Percentiles rank a stretch among this genome's conserved stretches.
These are phyloP conservation scores for Dermochelys coriacea DNA, from an alignment of 2,797 vertebrate species.

Conservation along the genomic window DNA sequence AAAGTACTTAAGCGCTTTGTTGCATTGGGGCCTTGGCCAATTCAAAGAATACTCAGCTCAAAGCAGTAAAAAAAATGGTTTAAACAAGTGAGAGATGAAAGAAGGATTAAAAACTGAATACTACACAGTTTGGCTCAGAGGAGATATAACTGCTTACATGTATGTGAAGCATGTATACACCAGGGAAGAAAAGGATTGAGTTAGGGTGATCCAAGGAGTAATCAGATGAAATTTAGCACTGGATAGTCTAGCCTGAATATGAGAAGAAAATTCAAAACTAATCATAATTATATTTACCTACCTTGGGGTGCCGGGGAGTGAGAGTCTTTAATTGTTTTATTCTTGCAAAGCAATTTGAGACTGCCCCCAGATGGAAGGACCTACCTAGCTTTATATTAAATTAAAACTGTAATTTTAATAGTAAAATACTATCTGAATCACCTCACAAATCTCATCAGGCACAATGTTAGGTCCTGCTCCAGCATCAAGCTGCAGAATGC, in stretches of 20 bases:
- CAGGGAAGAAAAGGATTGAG: background rate
- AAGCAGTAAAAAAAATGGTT: no score
- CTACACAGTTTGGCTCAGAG: background rate
- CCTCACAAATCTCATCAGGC: background rate
- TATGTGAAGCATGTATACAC: background rate
- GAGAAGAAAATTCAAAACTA: background rate
- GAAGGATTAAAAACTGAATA: background rate
- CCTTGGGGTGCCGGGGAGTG: background rate
- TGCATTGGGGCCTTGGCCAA: background rate
- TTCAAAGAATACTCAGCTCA: background rate
- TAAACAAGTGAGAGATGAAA: no score
- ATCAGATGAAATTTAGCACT: background rate
- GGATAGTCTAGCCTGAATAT: background rate
- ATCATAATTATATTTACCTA: background rate
- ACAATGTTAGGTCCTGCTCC: background rate
- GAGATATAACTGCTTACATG: background rate
- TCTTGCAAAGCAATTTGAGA: background rate
- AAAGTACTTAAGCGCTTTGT: background rate
- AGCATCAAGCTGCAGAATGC: background rate
- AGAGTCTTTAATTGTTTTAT: background rate
- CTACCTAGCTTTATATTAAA: background rate
- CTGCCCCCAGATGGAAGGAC: background rate
- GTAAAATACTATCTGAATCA: background rate
- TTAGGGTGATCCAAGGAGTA: background rate
- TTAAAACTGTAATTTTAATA: background rate